Conservation (phyloP, 2,888 invertebrate genomes). For the Standfussiana lucernea region DNA sequence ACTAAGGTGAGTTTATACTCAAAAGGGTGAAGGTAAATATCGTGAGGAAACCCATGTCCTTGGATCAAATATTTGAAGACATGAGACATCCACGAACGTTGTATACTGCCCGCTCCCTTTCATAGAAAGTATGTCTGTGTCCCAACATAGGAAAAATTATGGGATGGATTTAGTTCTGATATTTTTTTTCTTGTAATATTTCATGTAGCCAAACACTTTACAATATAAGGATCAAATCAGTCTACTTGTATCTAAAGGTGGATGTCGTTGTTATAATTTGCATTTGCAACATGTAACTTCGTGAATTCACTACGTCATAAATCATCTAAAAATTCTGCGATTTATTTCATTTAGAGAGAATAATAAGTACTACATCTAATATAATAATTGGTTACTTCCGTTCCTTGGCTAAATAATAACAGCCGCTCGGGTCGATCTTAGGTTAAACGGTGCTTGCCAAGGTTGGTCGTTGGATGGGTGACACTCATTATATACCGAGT, state of each 20-base stretch:
- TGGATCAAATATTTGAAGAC: background rate
- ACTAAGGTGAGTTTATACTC: conserved; percentile 79
- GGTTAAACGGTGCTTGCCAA: too few relatives aligned
- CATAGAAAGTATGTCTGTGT: background rate
- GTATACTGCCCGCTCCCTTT: background rate
- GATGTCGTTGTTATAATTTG: background rate
- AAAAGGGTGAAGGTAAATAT: background rate
- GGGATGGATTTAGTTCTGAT: background rate
- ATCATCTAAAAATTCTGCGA: background rate
- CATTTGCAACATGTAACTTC: background rate
- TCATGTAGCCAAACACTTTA: too few relatives aligned
- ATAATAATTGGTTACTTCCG: too few relatives aligned
- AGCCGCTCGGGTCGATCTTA: too few relatives aligned
- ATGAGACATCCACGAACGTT: background rate
- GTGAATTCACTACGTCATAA: background rate
- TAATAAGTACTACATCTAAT: background rate
- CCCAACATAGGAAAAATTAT: background rate
- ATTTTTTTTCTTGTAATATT: background rate
- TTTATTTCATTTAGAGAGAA: background rate
- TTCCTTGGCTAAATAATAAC: too few relatives aligned
- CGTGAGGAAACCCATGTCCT: background rate
- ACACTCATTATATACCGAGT: too few relatives aligned
- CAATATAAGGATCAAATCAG: background rate
- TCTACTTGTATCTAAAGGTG: background rate
- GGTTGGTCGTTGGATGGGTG: too few relatives aligned